Conservation (phyloP, 1,140 invertebrate genomes). For the Anthonomus grandis region DNA sequence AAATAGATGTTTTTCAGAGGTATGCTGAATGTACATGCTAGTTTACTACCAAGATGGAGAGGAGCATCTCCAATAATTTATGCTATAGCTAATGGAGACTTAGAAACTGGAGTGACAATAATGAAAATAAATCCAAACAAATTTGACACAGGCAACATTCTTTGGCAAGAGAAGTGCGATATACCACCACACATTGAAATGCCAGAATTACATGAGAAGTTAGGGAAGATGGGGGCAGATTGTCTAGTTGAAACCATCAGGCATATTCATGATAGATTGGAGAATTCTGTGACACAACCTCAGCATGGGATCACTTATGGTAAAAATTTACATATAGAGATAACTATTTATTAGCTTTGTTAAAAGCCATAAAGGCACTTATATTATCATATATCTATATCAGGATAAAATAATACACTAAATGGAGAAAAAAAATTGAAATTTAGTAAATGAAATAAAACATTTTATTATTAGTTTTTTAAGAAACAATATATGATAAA, state of each 20-base stretch:
- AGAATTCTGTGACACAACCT: conserved; percentile 59
- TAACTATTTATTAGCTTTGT: no score
- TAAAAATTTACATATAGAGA: no score
- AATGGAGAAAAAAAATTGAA: no score
- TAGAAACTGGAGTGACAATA: conserved; percentile 78
- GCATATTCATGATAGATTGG: conserved; percentile 58
- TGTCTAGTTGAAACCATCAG: conserved; percentile 63
- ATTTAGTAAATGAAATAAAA: no score
- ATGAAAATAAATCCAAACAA: conserved; percentile 83
- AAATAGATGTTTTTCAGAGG: conserved; percentile 54
- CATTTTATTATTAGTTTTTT: no score
- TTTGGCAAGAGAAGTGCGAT: conserved; percentile 61
- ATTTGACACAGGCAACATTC: conserved; percentile 85
- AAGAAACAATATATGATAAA: no score
- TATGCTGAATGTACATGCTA: conserved; percentile 89
- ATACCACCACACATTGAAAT: conserved; percentile 63
- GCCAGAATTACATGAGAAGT: conserved; percentile 61
- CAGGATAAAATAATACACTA: no score
- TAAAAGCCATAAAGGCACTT: no score
- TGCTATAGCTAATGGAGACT: conserved; percentile 80
- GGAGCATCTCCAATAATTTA: conserved; percentile 86
- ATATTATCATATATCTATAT: no score
- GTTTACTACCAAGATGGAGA: conserved; percentile 87
- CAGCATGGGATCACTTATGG: conserved; percentile 64
- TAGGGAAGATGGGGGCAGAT: conserved; percentile 68